Conservation (phyloP, 2,113 vertebrate genomes). For the Periophthalmus modestus region DNA sequence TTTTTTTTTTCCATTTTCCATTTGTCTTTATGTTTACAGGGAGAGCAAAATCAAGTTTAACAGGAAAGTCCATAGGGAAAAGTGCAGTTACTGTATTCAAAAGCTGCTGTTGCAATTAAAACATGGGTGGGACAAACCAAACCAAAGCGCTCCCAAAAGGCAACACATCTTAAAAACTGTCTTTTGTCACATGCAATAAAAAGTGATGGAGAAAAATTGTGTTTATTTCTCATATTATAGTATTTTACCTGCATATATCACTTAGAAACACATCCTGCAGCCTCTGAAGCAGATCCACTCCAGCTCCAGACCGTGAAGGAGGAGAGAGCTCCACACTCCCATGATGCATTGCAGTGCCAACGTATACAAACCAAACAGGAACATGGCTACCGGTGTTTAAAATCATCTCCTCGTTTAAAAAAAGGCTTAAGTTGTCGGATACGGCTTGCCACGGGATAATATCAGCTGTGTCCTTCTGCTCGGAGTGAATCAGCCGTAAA, state of each 20-base stretch:
- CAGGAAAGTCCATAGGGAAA: too few species aligned
- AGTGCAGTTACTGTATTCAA: too few species aligned
- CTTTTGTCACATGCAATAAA: too few species aligned
- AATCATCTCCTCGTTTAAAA: constrained; percentile 11
- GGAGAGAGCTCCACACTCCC: constrained; percentile 34
- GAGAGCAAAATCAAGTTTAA: too few species aligned
- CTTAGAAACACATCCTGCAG: background rate
- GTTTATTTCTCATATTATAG: too few species aligned
- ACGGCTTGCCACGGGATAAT: constrained; percentile 14
- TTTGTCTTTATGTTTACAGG: too few species aligned
- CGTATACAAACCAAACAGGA: constrained; percentile 79
- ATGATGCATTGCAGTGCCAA: constrained; percentile 72
- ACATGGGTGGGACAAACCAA: too few species aligned
- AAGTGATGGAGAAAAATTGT: too few species aligned
- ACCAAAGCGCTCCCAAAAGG: too few species aligned
- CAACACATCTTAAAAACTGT: too few species aligned
- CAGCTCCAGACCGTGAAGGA: background rate
- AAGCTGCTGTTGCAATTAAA: too few species aligned
- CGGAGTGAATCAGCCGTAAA: constrained; percentile 5
- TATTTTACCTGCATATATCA: background rate
- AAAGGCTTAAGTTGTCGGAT: constrained; percentile 1
- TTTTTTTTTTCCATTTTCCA: too few species aligned
- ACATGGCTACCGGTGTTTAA: constrained; percentile 71
- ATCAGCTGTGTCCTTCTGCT: constrained; percentile 1
- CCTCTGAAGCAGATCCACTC: background rate